phyloP scores from a whole-genome alignment of 1,140 invertebrate species.

The Drosophila ohnishii region DNA sequence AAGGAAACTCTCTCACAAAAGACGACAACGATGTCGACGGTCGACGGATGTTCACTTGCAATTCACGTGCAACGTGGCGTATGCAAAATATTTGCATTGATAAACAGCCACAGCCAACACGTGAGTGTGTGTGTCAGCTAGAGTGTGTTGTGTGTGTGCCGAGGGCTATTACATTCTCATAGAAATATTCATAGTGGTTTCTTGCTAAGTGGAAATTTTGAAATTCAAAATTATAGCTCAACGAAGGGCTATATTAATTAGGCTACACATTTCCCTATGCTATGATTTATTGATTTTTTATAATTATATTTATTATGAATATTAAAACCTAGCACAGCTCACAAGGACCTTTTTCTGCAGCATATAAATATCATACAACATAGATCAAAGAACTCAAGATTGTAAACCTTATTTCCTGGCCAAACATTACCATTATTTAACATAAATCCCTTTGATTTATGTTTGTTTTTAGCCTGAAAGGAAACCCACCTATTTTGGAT shows the following conservation, averaged over 20 bases:
- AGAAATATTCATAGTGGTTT: slow-evolving; percentile 42
- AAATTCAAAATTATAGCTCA: slow-evolving; percentile 8
- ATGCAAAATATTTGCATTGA: slow-evolving; percentile 81
- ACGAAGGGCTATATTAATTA: slow-evolving; percentile 18
- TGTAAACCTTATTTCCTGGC: not conserved
- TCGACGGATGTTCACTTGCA: slow-evolving; percentile 75
- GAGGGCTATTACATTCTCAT: slow-evolving; percentile 29
- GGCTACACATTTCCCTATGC: not conserved
- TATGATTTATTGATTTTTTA: not conserved
- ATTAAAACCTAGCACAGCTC: not conserved
- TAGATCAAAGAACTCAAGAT: not conserved
- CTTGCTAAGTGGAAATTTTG: slow-evolving; percentile 9
- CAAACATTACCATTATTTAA: slow-evolving; percentile 19
- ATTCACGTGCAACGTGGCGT: slow-evolving; percentile 79
- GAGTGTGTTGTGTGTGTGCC: slow-evolving; percentile 18
- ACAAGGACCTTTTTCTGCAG: not conserved
- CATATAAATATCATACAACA: not conserved
- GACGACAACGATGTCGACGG: slow-evolving; percentile 47
- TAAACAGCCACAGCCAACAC: slow-evolving; percentile 66
- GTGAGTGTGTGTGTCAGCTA: slow-evolving; percentile 6
- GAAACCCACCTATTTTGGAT: slow-evolving; percentile 6
- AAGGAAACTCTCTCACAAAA: slow-evolving; percentile 53
- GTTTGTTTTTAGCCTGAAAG: not conserved
- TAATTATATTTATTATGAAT: not conserved
- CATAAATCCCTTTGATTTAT: slow-evolving; percentile 24